Evolutionary conservation across 2,113 vertebrate genomes (phyloP).

Genomic region (Prionailurus viverrinus): DNA sequence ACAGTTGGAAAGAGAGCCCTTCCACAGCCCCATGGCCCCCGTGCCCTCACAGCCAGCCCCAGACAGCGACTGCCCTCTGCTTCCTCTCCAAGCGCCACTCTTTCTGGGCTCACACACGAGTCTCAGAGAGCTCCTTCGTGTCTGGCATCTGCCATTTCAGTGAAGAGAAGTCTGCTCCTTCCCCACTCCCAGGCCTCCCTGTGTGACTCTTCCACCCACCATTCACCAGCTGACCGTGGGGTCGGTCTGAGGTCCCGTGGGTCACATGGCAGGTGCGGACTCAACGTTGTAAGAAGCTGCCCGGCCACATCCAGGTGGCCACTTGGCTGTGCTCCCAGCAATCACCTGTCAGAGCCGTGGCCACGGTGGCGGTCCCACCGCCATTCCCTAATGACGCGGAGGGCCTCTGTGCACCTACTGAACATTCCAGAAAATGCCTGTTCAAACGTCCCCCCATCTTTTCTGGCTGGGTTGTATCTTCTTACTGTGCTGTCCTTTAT

Average conservation of each 20-base stretch:
- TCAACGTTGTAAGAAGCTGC: neutral
- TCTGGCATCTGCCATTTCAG: neutral
- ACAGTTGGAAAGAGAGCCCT: neutral
- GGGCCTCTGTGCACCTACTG: neutral
- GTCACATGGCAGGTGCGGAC: neutral
- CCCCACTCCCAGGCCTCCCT: neutral
- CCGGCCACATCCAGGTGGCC: neutral
- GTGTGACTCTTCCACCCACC: neutral
- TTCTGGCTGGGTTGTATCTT: neutral
- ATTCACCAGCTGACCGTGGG: rapidly evolving
- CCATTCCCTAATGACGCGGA: neutral
- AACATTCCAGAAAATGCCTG: neutral
- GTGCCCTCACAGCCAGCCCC: neutral
- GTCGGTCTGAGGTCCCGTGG: too few relatives aligned
- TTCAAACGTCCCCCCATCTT: neutral
- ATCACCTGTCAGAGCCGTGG: neutral
- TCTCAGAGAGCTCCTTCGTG: neutral
- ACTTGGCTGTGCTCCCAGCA: neutral
- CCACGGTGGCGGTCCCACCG: neutral
- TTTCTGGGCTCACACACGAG: neutral
- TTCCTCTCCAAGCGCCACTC: neutral
- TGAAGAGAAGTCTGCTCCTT: neutral
- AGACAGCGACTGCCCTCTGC: neutral
- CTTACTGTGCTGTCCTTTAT: neutral
- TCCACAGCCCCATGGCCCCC: too few relatives aligned